phyloP scores from a whole-genome alignment of 2,888 invertebrate genomes.

The Aphidius colemani region DNA sequence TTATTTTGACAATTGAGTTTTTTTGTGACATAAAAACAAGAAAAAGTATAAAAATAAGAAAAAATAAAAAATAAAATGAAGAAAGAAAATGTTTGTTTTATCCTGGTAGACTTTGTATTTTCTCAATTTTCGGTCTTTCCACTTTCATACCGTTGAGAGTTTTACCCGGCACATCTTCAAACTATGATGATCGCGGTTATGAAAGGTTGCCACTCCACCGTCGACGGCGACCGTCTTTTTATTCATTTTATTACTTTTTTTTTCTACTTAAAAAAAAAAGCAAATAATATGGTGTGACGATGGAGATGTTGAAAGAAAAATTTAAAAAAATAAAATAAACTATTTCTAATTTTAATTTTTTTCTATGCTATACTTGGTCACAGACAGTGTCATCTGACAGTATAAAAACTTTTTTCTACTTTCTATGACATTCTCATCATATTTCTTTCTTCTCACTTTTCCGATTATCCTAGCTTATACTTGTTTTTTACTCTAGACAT shows the following conservation, averaged over 20 bases:
- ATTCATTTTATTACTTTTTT: not conserved
- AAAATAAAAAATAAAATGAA: not conserved
- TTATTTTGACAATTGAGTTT: no score
- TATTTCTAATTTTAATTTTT: no score
- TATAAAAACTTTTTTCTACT: no score
- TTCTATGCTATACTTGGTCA: no score
- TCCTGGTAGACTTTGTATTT: conserved; percentile 20
- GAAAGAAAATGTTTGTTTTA: conserved; percentile 17
- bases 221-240: not conserved
- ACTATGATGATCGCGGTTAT: conserved; percentile 33
- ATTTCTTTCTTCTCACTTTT: no score
- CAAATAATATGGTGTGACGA: conserved; percentile 10
- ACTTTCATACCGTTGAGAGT: conserved; percentile 20
- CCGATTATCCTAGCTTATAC: no score
- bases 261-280: conserved; percentile 12
- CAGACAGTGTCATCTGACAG: no score
- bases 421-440: no score
- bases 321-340: no score
- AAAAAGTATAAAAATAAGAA: conserved; percentile 2
- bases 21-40: not conserved
- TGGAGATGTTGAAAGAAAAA: no score
- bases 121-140: conserved; percentile 17
- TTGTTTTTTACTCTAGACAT: no score
- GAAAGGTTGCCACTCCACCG: conserved; percentile 30
- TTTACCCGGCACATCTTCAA: conserved; percentile 23